Conservation (phyloP, 2,888 invertebrate genomes). For the Hirtodrosophila alboralis region DNA sequence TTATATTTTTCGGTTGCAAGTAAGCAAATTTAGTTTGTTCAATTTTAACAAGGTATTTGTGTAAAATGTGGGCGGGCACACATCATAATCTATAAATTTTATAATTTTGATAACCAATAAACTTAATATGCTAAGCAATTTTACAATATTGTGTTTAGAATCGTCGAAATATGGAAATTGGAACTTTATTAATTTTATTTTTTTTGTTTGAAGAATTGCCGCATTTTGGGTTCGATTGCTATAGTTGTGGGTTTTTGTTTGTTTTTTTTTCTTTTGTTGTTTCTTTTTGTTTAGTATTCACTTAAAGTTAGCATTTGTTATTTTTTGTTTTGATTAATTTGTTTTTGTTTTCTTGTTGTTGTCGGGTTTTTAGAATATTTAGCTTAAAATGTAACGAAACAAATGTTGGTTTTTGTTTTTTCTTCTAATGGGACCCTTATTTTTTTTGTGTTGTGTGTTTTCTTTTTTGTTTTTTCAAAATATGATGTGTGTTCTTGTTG, state of each 20-base stretch:
- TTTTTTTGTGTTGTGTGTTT: conserved; percentile 30
- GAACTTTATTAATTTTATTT: conserved; percentile 22
- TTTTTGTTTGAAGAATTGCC: conserved; percentile 11
- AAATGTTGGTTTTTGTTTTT: conserved; percentile 37
- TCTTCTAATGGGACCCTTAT: conserved; percentile 58
- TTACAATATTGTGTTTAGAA: conserved; percentile 53
- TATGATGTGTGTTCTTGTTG: conserved; percentile 73
- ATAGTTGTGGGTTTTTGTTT: conserved; percentile 38
- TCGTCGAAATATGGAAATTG: conserved; percentile 40
- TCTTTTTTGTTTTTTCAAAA: conserved; percentile 67
- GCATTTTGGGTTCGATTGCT: conserved; percentile 37
- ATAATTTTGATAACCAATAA: conserved; percentile 38
- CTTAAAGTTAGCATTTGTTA: conserved; percentile 61
- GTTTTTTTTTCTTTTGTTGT: conserved; percentile 20
- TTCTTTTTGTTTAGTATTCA: conserved; percentile 32
- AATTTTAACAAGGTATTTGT: conserved; percentile 50
- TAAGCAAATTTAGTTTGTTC: conserved; percentile 27
- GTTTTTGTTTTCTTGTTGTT: conserved; percentile 44
- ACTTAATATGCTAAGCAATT: conserved; percentile 73
- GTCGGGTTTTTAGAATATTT: conserved; percentile 45
- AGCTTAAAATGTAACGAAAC: conserved; percentile 72
- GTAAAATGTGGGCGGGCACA: conserved; percentile 21
- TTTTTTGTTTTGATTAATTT: conserved; percentile 74
- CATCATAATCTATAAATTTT: conserved; percentile 30
- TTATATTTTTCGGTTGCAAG: conserved; percentile 24